Conservation (phyloP, 2,888 invertebrate species). For the Norana najaformis region DNA sequence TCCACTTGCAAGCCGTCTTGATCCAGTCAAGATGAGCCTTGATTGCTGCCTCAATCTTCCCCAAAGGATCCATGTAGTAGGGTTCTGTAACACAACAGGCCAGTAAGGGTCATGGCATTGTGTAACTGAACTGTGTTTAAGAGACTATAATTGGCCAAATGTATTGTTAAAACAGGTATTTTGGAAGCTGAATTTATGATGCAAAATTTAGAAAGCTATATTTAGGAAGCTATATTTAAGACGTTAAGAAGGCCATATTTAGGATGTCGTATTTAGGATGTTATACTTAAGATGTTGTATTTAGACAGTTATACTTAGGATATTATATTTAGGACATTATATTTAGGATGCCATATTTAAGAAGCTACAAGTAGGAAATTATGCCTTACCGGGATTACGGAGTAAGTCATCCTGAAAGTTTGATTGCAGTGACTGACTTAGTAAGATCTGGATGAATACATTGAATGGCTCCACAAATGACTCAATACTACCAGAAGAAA, state of each 20-base stretch:
- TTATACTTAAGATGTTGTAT: neutral
- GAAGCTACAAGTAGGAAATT: neutral
- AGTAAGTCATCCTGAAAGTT: conserved; percentile 50
- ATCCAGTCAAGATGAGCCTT: neutral
- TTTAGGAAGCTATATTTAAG: neutral
- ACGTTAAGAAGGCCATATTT: neutral
- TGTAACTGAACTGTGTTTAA: no score
- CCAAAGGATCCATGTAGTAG: conserved; percentile 30
- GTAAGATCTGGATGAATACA: conserved; percentile 58
- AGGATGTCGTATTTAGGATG: neutral
- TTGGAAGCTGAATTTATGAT: neutral
- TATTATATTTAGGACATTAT: neutral
- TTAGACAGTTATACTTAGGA: no score
- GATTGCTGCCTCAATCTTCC: neutral
- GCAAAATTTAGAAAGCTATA: neutral
- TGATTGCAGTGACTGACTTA: conserved; percentile 58
- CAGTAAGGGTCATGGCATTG: neutral
- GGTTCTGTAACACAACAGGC: conserved; percentile 20
- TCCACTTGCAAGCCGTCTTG: conserved; percentile 15
- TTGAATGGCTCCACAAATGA: conserved; percentile 57
- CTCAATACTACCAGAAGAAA: conserved; percentile 41
- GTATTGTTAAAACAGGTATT: neutral
- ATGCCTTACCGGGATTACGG: conserved; percentile 37
- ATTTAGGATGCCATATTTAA: neutral
- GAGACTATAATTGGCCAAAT: neutral